phyloP scores from a whole-genome alignment of 2,113 vertebrate species.

The human (Homo sapiens) region GRCh38 chr4:107796501-107797000 shows the following conservation, averaged over 20 bases:
- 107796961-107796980: constrained; percentile 28
- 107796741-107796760: background rate
- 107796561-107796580: background rate
- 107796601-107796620: background rate
- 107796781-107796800: background rate
- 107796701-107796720: background rate
- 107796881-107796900: background rate
- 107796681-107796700: background rate
- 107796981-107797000: background rate
- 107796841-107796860: background rate
- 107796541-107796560: too few relatives aligned
- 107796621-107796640: background rate
- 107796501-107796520: background rate
- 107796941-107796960: background rate
- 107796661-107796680: background rate
- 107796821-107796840: background rate
- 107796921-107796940: background rate
- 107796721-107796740: background rate
- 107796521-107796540: background rate
- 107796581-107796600: accelerated
- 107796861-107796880: background rate
- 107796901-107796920: background rate
- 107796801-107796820: background rate
- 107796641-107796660: background rate
- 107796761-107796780: constrained; percentile 8